Percentiles rank a stretch among this genome's conserved stretches.
phyloP scores from a whole-genome alignment of 2,888 invertebrate genomes.

The Strigamia maritima region DNA sequence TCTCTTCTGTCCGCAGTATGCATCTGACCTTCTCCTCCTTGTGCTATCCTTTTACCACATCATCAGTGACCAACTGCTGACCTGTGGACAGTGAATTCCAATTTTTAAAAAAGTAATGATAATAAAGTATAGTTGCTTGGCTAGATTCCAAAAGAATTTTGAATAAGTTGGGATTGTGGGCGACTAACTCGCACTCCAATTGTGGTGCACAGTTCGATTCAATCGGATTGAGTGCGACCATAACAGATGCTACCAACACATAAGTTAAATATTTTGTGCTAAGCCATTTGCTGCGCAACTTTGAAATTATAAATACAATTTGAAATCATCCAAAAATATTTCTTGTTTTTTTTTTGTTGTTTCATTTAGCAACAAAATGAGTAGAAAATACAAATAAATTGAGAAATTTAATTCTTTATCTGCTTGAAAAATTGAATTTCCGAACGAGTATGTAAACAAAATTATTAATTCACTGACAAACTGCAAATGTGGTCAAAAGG shows the following conservation, averaged over 20 bases:
- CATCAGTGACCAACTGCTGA: too few species aligned
- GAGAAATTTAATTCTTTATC: background rate
- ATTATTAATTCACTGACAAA: conserved; percentile 1
- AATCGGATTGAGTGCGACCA: conserved; percentile 13
- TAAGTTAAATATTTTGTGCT: background rate
- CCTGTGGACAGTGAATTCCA: background rate
- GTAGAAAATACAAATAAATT: too few species aligned
- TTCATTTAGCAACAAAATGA: too few species aligned
- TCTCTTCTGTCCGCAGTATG: too few species aligned
- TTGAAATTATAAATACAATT: too few species aligned
- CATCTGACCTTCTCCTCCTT: too few species aligned
- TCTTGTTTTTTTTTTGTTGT: too few species aligned
- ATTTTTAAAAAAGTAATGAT: background rate
- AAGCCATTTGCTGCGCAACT: background rate
- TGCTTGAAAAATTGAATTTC: conserved; percentile 7
- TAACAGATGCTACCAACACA: background rate
- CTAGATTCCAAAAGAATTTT: background rate
- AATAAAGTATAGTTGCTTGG: background rate
- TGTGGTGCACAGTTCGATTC: background rate
- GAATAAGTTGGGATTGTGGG: background rate
- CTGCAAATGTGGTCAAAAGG: background rate
- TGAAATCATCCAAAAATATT: too few species aligned
- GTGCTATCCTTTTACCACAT: too few species aligned
- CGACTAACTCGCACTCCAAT: background rate
- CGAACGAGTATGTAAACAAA: background rate